Evolutionary conservation across 1,140 invertebrate species (phyloP), one percentile per base, ranked within the genome.

Genomic region (Goniozus legneri): DNA sequence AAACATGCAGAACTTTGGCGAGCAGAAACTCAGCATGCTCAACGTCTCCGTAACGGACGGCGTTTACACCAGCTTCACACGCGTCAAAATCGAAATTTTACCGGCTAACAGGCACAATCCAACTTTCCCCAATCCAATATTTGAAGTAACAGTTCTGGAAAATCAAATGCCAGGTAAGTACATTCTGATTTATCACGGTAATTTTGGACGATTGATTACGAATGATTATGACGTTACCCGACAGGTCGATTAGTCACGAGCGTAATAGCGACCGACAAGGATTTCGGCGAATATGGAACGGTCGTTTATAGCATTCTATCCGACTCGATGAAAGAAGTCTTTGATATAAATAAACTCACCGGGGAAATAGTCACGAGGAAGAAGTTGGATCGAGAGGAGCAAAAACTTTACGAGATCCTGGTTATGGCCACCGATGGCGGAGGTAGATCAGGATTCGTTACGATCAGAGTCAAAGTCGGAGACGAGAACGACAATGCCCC

Each of bases 1-100:
- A 8, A 84, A 85, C 52, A 78, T 86, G 64, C 81, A 83, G 33
- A 81, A 83, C 56, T 84, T 86, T 36, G 79, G 81, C 3, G 79
- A 84, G 8, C 75, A 80, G 38, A 75, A 80, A 34, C 73, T 78
- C 50, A 84, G 84, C 51, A 75, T 84, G 53, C 72, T 95, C 6
- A 96, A 95, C 69, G 84, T 97, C 13, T 92, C 89, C 1, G 91
- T 92, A 13, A 92, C 90, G 22, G 93, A 97, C 76, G 92, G 92
- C 3, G 88, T 95, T 8, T 91, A 93, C 70, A 92, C 89, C 2
- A 87, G 83, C 35, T 93, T 91, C 69, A 82, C 90, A 0, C 73
- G 87, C 35, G 80, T 91, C 1, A 85, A 89, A 75, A 85, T 97
- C 22, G 83, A 85, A 51, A 82, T 95, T 31, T 70, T 89, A 21